Evolutionary conservation across 1,140 invertebrate genomes (phyloP).

Genomic region (Stenopsyche tienmushanensis): DNA sequence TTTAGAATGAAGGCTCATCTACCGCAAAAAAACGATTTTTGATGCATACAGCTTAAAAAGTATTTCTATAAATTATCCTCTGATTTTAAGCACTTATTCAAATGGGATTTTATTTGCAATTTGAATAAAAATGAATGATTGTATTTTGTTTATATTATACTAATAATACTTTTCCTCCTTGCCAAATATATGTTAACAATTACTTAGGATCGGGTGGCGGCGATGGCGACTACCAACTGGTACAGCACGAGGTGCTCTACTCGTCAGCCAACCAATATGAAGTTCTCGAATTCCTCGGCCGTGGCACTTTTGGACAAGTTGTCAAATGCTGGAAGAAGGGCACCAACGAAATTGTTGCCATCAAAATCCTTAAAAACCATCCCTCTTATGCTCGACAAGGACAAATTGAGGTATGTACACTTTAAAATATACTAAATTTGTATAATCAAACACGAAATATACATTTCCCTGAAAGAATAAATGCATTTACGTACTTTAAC

Average conservation of each 20-base stretch:
- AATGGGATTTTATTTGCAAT: too few species aligned
- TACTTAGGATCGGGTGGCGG: constrained; percentile 68
- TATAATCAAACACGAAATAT: constrained; percentile 8
- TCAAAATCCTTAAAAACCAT: constrained; percentile 99
- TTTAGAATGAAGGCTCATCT: too few species aligned
- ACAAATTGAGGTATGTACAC: constrained; percentile 91
- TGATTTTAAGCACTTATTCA: too few species aligned
- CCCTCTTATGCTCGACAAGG: constrained; percentile 99
- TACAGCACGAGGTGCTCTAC: constrained; percentile 97
- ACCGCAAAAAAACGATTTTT: too few species aligned
- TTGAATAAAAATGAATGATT: too few species aligned
- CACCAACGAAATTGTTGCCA: constrained; percentile 99
- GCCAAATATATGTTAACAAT: too few species aligned
- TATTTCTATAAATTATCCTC: too few species aligned
- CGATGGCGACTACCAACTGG: constrained; percentile 97
- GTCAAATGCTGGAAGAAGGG: constrained; percentile 99
- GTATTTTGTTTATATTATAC: too few species aligned
- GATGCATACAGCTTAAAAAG: too few species aligned
- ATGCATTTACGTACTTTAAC: not conserved
- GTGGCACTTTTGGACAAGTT: constrained; percentile 99
- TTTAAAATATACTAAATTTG: too few species aligned
- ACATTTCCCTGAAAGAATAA: not conserved
- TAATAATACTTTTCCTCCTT: too few species aligned
- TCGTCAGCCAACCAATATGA: constrained; percentile 67
- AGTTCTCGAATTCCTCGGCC: constrained; percentile 96